Evolutionary conservation across 2,113 vertebrate genomes (phyloP).

Genomic region (Puntigrus tetrazona): DNA sequence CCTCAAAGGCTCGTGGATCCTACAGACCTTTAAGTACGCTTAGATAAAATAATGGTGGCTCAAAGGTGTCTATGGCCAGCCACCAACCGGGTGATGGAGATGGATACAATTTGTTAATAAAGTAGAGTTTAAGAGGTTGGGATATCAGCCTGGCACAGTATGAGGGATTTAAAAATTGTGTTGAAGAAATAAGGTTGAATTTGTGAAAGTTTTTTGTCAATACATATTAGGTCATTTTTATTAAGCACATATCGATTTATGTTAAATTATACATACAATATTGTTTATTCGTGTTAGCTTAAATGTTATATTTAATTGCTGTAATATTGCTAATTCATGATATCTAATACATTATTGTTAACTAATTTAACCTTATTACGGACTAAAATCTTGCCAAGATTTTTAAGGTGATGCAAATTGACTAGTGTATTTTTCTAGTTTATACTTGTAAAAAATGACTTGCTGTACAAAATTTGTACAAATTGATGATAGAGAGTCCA

Average conservation of each 20-base stretch:
- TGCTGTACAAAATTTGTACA: background rate
- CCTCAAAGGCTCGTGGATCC: slow-evolving; percentile 43
- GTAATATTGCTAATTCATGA: background rate
- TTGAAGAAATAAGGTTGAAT: background rate
- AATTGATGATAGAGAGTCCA: background rate
- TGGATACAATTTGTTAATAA: slow-evolving; percentile 3
- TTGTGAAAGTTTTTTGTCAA: background rate
- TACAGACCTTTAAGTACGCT: slow-evolving; percentile 48
- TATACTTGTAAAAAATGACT: background rate
- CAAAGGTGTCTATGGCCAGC: slow-evolving; percentile 15
- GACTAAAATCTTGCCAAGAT: too few species aligned
- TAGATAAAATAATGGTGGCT: slow-evolving; percentile 47
- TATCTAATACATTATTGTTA: background rate
- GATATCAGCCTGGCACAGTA: background rate
- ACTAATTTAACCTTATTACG: background rate
- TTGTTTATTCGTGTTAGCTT: background rate
- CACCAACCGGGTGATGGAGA: slow-evolving; percentile 32
- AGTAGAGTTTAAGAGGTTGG: background rate
- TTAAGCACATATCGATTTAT: background rate
- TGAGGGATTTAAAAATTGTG: background rate
- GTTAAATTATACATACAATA: background rate
- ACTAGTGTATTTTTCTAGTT: background rate
- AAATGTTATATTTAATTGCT: background rate
- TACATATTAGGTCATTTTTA: background rate
- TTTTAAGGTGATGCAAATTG: too few species aligned